Percentiles rank a stretch among this genome's conserved stretches.
Conservation (phyloP, 2,113 vertebrate species). For the Notothenia coriiceps region DNA sequence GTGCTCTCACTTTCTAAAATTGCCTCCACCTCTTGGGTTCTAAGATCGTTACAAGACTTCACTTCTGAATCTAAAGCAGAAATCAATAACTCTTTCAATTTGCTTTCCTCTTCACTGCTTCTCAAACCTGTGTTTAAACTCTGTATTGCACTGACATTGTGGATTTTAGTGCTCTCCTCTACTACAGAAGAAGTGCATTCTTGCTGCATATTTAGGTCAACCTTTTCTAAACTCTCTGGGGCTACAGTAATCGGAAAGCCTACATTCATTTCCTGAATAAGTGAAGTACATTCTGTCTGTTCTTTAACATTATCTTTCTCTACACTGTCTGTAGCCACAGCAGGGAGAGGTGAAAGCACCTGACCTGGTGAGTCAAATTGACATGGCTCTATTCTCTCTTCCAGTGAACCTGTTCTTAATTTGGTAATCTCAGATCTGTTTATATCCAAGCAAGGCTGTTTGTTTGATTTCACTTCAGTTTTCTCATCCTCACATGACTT, state of each 20-base stretch:
- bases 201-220: conserved; percentile 61
- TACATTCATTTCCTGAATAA: conserved; percentile 58
- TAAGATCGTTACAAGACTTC: conserved; percentile 9
- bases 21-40: conserved; percentile 20
- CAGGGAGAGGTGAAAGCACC: conserved; percentile 15
- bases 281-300: conserved; percentile 27
- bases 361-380: conserved; percentile 52
- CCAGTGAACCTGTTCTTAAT: conserved; percentile 34
- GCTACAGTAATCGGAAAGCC: conserved; percentile 43
- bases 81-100: conserved; percentile 17
- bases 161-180: conserved; percentile 30
- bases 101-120: conserved; percentile 11
- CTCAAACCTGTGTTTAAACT: conserved; percentile 26
- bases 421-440: conserved; percentile 50
- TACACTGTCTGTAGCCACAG: not conserved
- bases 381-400: conserved; percentile 38
- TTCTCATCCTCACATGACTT: conserved; percentile 54
- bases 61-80: conserved; percentile 11
- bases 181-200: not conserved
- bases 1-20: conserved; percentile 2
- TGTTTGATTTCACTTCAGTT: conserved; percentile 59
- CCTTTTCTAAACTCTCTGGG: conserved; percentile 26
- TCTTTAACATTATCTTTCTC: conserved; percentile 26
- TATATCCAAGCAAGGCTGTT: conserved; percentile 27
- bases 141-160: not conserved